Base-by-base conservation (phyloP, 2,113 vertebrate genomes). In the Oryzias celebensis region DNA sequence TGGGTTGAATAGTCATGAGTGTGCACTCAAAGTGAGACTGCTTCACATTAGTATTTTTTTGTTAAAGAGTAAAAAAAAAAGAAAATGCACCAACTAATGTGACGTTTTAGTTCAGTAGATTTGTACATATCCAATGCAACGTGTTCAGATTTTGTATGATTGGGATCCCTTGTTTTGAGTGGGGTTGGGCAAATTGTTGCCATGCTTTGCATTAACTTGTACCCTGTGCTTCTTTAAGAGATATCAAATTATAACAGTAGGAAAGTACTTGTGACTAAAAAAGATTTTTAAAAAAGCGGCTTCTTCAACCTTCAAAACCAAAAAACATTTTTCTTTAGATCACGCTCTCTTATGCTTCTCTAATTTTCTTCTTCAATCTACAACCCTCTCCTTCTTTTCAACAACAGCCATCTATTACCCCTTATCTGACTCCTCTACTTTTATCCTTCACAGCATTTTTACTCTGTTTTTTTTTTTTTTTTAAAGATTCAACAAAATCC, bases 281-380 rank as follows among this genome's bases (percentile, higher is more conserved):
- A 46, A 46, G 44, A 3, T 5, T 20, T 20, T 20, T 20, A 10
- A 44, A 47, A 82, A 78, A 73, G 52, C n/a, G n/a, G n/a, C n/a
- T n/a, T n/a, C n/a, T n/a, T n/a, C 76, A 42, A 42, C 36, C 52
- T 47, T 86, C 80, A 88, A 86, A 83, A 89, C 89, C 75, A 85
- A 82, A 82, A 84, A 83, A 90, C 89, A 86, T 89, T 78, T 52
- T 71, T 80, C 68, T 77, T 75, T 73, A 41, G 14, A 73, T 65
- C 55, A 67, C 17, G 17, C 52, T 82, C 52, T 48, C 58, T n/a
- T n/a, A 52, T 56, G 43, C 60, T 51, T 22, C 58, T 52, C 62
- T 57, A 57, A 69, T 80, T 77, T 71, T 64, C 51, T 68, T 24
- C 51, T 68, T 24, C 72, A 78, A 72, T 42, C 52, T 58, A 28